phyloP scores from a whole-genome alignment of 92 coral and sea anemone genomes.

The Chrysogorgia sp. region DNA sequence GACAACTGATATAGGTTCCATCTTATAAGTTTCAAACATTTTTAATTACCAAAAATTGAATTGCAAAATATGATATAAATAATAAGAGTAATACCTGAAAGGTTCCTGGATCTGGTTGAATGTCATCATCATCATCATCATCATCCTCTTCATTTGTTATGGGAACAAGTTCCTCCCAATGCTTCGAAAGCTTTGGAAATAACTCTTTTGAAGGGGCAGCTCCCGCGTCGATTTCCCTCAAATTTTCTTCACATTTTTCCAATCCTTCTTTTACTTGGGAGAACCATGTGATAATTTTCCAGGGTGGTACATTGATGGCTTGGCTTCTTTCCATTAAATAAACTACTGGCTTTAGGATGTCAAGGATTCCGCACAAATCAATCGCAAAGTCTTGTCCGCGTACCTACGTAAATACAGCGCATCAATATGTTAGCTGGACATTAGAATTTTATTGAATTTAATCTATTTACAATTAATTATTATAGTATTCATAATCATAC shows the following conservation, averaged over 20 bases:
- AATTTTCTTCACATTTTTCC: conserved; percentile 4
- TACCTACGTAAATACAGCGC: conserved; percentile 13
- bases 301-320: conserved; percentile 25
- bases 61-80: not conserved
- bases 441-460: not conserved
- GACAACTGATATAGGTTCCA: conserved; percentile 1
- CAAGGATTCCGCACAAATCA: conserved; percentile 33
- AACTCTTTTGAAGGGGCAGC: not conserved
- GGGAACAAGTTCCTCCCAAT: conserved; percentile 26
- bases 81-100: conserved; percentile 18
- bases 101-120: conserved; percentile 14
- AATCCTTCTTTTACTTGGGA: conserved; percentile 1
- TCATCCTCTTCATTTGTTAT: not conserved
- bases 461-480: not conserved
- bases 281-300: conserved; percentile 30
- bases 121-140: no score
- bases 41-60: conserved; percentile 6
- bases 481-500: no score
- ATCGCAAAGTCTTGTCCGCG: conserved; percentile 34
- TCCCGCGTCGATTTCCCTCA: conserved; percentile 19
- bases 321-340: conserved; percentile 14
- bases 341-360: conserved; percentile 30
- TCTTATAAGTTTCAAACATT: not conserved
- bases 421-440: not conserved
- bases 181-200: conserved; percentile 26